Evolutionary conservation across 2,797 vertebrate genomes (phyloP).

Genomic region (Phataginus tetradactyla): DNA sequence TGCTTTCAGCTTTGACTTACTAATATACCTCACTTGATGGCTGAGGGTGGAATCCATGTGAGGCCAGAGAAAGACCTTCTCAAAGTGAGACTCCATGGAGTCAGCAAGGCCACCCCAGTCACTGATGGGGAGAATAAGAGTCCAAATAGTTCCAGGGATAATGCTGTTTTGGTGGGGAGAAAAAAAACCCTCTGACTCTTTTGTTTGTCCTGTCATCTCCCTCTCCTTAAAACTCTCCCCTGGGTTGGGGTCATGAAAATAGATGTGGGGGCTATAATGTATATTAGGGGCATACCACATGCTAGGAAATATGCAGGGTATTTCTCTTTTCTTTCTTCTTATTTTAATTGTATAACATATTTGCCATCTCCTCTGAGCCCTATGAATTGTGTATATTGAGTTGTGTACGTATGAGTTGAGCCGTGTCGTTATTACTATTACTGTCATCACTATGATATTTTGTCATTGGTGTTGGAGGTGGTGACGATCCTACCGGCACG

Average conservation of each 20-base stretch:
- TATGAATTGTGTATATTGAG: not conserved
- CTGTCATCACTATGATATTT: not conserved
- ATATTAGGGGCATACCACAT: not conserved
- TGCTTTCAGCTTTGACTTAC: not conserved
- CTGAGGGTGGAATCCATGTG: not conserved
- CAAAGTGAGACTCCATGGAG: not conserved
- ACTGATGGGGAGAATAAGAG: not conserved
- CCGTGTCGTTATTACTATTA: not conserved
- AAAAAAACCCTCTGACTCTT: not conserved
- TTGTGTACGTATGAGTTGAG: too few species aligned
- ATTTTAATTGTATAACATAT: not conserved
- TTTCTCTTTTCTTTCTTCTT: not conserved
- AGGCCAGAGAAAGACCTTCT: not conserved
- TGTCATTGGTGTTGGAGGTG: not conserved
- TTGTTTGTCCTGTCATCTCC: not conserved
- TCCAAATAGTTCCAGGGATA: not conserved
- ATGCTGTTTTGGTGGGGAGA: not conserved
- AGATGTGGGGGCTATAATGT: not conserved
- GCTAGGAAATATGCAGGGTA: not conserved
- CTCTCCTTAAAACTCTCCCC: not conserved
- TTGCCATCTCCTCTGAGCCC: not conserved
- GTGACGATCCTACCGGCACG: not conserved
- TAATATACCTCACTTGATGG: not conserved
- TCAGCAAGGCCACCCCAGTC: not conserved
- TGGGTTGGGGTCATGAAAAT: not conserved